Evolutionary conservation across 2,797 vertebrate genomes (phyloP).

Genomic region (Rhabdomys pumilio): DNA sequence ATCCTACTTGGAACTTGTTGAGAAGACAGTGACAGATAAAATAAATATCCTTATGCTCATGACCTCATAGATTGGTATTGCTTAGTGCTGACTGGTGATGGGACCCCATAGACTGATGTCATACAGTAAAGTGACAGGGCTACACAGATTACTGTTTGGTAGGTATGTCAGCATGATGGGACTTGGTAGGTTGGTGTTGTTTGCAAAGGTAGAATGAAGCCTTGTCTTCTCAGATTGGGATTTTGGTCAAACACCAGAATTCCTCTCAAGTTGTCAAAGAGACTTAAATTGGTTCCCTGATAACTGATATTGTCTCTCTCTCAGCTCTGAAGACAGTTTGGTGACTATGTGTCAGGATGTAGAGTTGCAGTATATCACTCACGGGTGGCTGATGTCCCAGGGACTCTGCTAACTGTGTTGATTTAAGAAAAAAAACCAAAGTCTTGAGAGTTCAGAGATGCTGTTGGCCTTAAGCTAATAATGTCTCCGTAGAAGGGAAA

Average conservation of each 20-base stretch:
- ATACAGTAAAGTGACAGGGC: not conserved
- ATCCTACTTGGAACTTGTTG: slow-evolving; percentile 50
- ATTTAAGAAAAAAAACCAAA: slow-evolving; percentile 30
- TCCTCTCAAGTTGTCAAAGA: not conserved
- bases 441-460: slow-evolving; percentile 17
- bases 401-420: not conserved
- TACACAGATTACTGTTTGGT: not conserved
- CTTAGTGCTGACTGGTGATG: not conserved
- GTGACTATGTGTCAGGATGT: not conserved
- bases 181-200: not conserved
- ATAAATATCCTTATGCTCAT: not conserved
- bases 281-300: not conserved
- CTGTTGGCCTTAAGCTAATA: not conserved
- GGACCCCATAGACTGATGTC: too few relatives aligned
- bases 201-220: not conserved
- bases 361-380: not conserved
- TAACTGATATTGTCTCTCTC: not conserved
- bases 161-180: not conserved
- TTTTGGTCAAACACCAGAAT: not conserved
- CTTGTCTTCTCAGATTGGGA: not conserved
- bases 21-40: slow-evolving; percentile 7
- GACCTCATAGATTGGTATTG: not conserved
- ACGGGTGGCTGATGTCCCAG: not conserved
- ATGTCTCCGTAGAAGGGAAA: slow-evolving; percentile 7
- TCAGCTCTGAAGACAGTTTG: not conserved